Conservation (phyloP, 2,113 vertebrate species). For the Actenoides hombroni region DNA sequence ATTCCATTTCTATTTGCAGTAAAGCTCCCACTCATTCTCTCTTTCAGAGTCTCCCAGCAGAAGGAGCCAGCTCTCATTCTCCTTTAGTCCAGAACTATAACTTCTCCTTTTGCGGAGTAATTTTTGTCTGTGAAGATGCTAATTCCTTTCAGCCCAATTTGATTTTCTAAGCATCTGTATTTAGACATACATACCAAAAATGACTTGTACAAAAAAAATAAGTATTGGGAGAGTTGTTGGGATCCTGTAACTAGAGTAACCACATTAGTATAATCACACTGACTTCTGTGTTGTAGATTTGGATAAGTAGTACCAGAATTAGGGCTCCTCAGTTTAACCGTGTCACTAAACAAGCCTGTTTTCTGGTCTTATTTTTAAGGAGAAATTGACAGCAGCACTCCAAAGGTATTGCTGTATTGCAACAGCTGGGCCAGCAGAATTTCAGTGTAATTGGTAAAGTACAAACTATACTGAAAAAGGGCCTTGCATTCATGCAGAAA, state of each 20-base stretch:
- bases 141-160: background rate
- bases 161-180: background rate
- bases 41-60: background rate
- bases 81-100: background rate
- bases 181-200: background rate
- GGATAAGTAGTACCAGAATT: background rate
- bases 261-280: background rate
- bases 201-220: background rate
- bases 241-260: background rate
- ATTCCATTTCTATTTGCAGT: background rate
- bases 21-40: background rate
- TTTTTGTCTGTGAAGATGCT: background rate
- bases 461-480: background rate
- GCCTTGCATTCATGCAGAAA: background rate
- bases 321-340: background rate
- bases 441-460: background rate
- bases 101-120: background rate
- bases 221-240: background rate
- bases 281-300: background rate
- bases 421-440: background rate
- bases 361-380: background rate
- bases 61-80: background rate
- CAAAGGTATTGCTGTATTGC: background rate
- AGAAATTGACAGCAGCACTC: background rate
- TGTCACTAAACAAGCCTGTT: background rate